phyloP scores from a whole-genome alignment of 2,888 invertebrate genomes.

The Dasypolia templi region DNA sequence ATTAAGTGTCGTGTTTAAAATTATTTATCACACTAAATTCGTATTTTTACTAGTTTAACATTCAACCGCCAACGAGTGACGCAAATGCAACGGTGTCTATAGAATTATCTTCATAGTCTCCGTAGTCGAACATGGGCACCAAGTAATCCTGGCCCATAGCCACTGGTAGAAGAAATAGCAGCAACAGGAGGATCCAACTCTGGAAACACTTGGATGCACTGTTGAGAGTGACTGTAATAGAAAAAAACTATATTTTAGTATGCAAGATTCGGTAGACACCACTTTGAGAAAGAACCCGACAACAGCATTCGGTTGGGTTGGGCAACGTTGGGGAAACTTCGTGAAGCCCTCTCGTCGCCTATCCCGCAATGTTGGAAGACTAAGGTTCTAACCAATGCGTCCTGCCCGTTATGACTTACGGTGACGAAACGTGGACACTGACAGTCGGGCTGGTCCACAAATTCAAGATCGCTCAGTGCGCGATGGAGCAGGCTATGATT shows the following conservation, averaged over 20 bases:
- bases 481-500: no score
- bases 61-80: constrained; percentile 77
- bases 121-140: constrained; percentile 64
- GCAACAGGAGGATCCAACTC: constrained; percentile 80
- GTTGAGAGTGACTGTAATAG: constrained; percentile 85
- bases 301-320: no score
- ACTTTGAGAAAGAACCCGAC: no score
- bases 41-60: constrained; percentile 45
- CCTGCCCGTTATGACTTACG: no score
- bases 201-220: constrained; percentile 73
- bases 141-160: constrained; percentile 75
- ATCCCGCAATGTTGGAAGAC: no score
- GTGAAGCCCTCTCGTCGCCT: no score
- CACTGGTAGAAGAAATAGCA: constrained; percentile 80
- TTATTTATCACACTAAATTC: constrained; percentile 66
- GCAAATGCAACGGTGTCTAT: constrained; percentile 57
- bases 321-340: no score
- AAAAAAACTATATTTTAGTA: constrained; percentile 12
- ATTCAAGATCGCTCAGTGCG: no score
- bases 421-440: no score
- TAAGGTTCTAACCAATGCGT: no score
- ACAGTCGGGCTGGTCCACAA: no score
- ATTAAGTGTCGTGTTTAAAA: constrained; percentile 46
- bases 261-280: background rate
- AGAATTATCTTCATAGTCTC: constrained; percentile 70